Evolutionary conservation across 2,888 invertebrate species (phyloP).

Genomic region (Selenia dentaria): DNA sequence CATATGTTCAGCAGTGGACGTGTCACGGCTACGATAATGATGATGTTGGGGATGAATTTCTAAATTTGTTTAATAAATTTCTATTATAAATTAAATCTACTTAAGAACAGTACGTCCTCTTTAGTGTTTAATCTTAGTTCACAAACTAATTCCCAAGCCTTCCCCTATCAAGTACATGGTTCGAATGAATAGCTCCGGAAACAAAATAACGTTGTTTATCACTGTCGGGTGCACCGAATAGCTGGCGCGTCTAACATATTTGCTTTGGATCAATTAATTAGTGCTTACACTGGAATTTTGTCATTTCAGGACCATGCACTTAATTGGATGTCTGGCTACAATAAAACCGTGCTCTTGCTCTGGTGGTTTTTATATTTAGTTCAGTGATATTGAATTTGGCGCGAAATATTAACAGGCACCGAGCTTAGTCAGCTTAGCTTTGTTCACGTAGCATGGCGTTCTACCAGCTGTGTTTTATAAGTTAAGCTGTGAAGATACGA

Average conservation of each 20-base stretch:
- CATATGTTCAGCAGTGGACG: no score
- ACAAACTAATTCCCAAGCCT: neutral
- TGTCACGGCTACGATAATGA: no score
- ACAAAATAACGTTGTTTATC: constrained; percentile 32
- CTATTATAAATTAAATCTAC: no score
- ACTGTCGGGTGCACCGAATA: constrained; percentile 20
- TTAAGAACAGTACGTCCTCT: no score
- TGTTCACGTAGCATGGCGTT: no score
- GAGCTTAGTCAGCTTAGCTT: no score
- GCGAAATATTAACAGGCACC: no score
- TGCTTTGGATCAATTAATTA: constrained; percentile 31
- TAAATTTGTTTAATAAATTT: no score
- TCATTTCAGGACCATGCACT: constrained; percentile 32
- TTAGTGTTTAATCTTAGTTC: neutral
- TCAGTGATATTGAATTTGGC: no score
- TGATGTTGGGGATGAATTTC: no score
- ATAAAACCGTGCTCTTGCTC: constrained; percentile 13
- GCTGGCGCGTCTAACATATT: constrained; percentile 20
- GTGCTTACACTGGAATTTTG: constrained; percentile 36
- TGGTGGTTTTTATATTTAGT: constrained; percentile 1
- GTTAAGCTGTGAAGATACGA: no score
- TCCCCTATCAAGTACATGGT: neutral
- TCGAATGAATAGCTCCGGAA: constrained; percentile 9
- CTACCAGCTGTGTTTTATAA: no score
- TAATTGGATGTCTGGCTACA: constrained; percentile 31